Percentiles rank a stretch among this genome's conserved stretches.
Evolutionary conservation across 2,113 vertebrate genomes (phyloP).

Genomic region (Sminthopsis crassicaudata): DNA sequence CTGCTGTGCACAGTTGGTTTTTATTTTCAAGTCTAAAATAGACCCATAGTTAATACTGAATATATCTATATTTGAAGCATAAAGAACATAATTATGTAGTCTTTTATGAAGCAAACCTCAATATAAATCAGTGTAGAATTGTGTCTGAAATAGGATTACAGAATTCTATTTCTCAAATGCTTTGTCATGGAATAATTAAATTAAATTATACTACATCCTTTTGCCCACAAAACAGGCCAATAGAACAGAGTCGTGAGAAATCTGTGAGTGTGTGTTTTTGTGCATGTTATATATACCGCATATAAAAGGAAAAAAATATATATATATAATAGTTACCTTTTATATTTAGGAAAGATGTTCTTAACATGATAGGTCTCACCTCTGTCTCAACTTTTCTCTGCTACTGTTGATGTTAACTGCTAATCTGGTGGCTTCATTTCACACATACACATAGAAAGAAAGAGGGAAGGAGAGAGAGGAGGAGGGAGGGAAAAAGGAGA

Average conservation of each 20-base stretch:
- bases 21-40: not conserved
- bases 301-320: too few species aligned
- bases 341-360: not conserved
- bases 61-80: conserved; percentile 33
- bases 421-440: not conserved
- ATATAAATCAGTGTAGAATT: not conserved
- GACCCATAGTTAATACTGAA: conserved; percentile 23
- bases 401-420: not conserved
- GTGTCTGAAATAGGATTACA: not conserved
- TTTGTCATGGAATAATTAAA: not conserved
- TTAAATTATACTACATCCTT: not conserved
- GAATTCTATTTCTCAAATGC: not conserved
- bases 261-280: not conserved
- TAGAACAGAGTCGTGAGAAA: not conserved
- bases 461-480: too few species aligned
- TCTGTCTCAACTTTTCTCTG: not conserved
- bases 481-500: too few species aligned
- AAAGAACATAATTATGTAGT: not conserved
- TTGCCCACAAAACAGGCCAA: not conserved
- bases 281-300: too few species aligned
- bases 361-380: not conserved
- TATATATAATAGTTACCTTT: not conserved
- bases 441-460: too few species aligned
- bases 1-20: conserved; percentile 15
- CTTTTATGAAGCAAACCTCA: conserved; percentile 13